Evolutionary conservation across 2,888 invertebrate genomes (phyloP), one percentile per base, ranked within the genome.

Genomic region (Galeopsomyia nigrocyanea): DNA sequence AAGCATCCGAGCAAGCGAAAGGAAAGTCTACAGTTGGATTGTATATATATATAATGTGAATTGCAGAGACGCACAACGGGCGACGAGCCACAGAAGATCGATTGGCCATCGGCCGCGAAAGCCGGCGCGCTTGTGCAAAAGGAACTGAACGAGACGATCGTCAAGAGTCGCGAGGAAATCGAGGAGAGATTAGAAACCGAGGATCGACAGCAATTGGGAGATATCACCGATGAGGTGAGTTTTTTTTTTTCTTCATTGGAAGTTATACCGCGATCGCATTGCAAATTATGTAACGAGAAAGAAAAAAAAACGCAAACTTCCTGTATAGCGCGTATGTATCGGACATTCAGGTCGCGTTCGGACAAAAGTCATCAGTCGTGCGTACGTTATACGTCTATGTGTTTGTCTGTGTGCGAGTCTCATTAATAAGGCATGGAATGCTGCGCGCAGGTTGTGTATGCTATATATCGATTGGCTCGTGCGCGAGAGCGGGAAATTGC

Each of bases 181-280:
- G 94, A 95, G 81, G 92, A 95, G 79, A 91, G 92, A 50, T 89
- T 92, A 76, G 95, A 96, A 87, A 95, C 93, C 0, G 95, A 96
- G 87, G 94, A 96, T 87, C 90, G 93, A 73, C 92, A 92, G 80
- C 93, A 95, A 82, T 88, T 92, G 68, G 95, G 95, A 47, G 94
- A 95, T 83, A 93, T 95, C 81, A 93, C 94, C 64, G 95, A 96
- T 87, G 92, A 95, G 90, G 96, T 95, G 82, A 78, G 63, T 63
- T 1, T 16, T 17, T 13, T n/a, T n/a, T n/a, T n/a, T n/a, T n/a
- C n/a, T n/a, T n/a, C n/a, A n/a, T n/a, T n/a, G n/a, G 21, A 31
- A n/a, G 46, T n/a, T 55, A n/a, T 49, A 39, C 22, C 0, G 19
- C 39, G 39, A 31, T 1, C 7, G 39, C 39, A 10, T 10, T 7